phyloP scores from a whole-genome alignment of 2,797 vertebrate genomes.

The Hyperoplus lanceolatus region DNA sequence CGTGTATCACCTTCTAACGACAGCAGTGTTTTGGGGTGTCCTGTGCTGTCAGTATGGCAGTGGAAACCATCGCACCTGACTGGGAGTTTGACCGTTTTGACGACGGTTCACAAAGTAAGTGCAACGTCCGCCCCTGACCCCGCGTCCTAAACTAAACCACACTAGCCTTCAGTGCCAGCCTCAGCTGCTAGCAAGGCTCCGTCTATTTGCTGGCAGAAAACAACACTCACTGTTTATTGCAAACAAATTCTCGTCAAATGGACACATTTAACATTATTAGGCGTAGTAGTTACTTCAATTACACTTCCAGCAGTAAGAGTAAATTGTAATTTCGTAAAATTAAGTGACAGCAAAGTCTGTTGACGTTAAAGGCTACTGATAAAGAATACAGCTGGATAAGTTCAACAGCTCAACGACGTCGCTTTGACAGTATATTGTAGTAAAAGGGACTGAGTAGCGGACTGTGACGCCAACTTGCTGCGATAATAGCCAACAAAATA shows the following conservation, averaged over 20 bases:
- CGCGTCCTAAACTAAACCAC: background rate
- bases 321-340: background rate
- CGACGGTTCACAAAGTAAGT: constrained; percentile 97
- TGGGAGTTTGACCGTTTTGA: constrained; percentile 99
- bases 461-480: accelerated
- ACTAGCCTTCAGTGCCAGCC: constrained; percentile 40
- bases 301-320: accelerated
- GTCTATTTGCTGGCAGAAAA: constrained; percentile 40
- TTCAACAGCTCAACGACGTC: constrained; percentile 19
- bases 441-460: background rate
- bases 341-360: constrained; percentile 12
- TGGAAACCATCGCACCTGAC: constrained; percentile 92
- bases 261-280: accelerated
- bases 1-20: constrained; percentile 23
- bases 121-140: background rate
- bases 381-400: constrained; percentile 22
- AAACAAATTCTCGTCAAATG: background rate
- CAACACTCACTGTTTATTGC: background rate
- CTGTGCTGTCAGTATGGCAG: constrained; percentile 78
- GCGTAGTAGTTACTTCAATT: accelerated
- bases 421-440: background rate
- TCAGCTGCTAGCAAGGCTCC: constrained; percentile 38
- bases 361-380: background rate
- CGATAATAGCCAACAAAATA: background rate
- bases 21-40: constrained; percentile 26